Base-by-base conservation (phyloP, 2,888 invertebrate species). In the Gisinianus flammeolus region DNA sequence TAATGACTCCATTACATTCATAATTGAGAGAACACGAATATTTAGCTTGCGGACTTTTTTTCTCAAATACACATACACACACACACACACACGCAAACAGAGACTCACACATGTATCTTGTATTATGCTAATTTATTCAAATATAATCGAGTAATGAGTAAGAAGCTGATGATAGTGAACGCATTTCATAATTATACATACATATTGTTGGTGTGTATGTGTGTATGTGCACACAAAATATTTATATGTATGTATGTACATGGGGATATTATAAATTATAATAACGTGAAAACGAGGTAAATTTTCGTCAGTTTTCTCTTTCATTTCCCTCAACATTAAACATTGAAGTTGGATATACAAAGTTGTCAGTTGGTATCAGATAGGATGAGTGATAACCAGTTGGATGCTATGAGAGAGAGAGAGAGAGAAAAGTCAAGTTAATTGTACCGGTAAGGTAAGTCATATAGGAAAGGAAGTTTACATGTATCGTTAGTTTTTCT, bases 291-390 rank as follows among this genome's bases (percentile, higher is more conserved):
- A 69, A 69, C 35, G 69, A 69, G 44, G 69, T 69, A 69, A 69
- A 69, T 22, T 44, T 64, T 69, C 22, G 69, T 69, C 69, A 69
- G 69, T 69, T 69, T 69, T 69, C 69, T 69, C 69, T 69, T 69
- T 44, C 69, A 44, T 22, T 44, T 54, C 8, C 44, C 70, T 70
- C 67, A 67, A 67, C 67, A 26, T 64, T 64, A 28, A 26, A 64
- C 26, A 26, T 22, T 28, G 26, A 64, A 28, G 33, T 67, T 30
- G 66, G 66, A 66, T 66, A 66, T 26, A 58, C 6, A 66, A 16
- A 31, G 31, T 66, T 16, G 67, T 67, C 26, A 33, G 67, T 67
- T 31, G 31, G 58, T 58, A 24, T 67, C 67, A 33, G 67, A n/a
- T 67, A 22, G 33, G 33, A 67, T 67, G 30, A 28, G 31, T 67